A percentile compares a stretch with the other conserved stretches of the same genome.
phyloP scores from a whole-genome alignment of 2,113 vertebrate genomes.

The Epinephelus fuscoguttatus region DNA sequence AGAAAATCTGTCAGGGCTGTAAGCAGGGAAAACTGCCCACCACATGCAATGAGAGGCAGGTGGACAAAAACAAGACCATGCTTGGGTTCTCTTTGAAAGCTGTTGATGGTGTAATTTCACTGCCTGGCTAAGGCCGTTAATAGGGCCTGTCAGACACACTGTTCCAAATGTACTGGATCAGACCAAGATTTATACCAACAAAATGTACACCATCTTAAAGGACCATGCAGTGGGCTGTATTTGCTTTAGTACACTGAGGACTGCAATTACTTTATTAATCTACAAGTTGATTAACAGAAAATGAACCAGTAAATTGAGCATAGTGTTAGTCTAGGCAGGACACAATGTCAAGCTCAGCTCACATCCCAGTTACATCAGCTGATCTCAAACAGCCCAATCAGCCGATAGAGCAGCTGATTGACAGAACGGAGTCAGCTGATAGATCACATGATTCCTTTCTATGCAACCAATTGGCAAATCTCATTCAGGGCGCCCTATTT shows the following conservation, averaged over 20 bases:
- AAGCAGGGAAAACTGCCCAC: slow-evolving; percentile 36
- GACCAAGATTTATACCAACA: slow-evolving; percentile 7
- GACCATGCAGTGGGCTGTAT: neutral
- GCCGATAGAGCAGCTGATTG: too few species aligned
- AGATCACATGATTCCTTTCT: too few species aligned
- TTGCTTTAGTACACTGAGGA: neutral
- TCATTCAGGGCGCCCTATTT: too few species aligned
- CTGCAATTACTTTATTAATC: neutral
- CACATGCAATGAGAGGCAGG: slow-evolving; percentile 38
- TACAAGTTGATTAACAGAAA: neutral
- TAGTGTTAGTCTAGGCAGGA: too few species aligned
- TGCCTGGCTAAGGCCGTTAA: slow-evolving; percentile 7
- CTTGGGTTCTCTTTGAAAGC: slow-evolving; percentile 25
- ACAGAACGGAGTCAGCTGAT: too few species aligned
- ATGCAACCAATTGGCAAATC: too few species aligned
- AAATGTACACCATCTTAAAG: neutral
- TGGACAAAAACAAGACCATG: slow-evolving; percentile 30
- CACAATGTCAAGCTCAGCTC: too few species aligned
- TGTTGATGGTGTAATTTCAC: slow-evolving; percentile 43
- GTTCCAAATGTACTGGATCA: slow-evolving; percentile 24
- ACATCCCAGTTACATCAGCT: too few species aligned
- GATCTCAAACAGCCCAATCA: too few species aligned
- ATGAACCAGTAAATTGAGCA: neutral
- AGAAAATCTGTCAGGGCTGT: slow-evolving; percentile 58
- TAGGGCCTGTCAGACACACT: slow-evolving; percentile 19